Evolutionary conservation across 2,113 vertebrate genomes (phyloP), one percentile per base, ranked within the genome.

Genomic region (Syngnathoides biaculeatus): DNA sequence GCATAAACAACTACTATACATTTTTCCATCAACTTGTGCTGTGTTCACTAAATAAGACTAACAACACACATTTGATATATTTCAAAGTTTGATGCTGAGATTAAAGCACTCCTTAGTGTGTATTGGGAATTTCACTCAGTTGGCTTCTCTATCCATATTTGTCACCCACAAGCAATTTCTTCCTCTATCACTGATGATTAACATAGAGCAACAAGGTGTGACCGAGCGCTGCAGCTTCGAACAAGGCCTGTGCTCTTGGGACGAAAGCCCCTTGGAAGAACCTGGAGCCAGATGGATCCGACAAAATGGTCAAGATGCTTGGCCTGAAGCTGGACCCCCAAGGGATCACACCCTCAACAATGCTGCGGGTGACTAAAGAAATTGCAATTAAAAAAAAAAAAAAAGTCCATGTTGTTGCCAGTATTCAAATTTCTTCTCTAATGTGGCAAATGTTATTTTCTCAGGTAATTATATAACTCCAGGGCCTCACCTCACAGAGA

Each of bases 321-420:
- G 85, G 86, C 82, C 89, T 1, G 1, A 43, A 0, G 20, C 40
- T 0, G 87, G 89, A 4, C 91, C 92, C 8, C 86, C 84, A 1
- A 82, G 89, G 55, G 92, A 93, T 68, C 91, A 93, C 84, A 92
- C 91, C 38, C 66, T 71, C 8, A 92, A 91, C 82, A 86, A 80
- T 22, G 90, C 74, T 57, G 87, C 90, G 75, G 92, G 92, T 92
- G 26, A 57, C 2, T 19, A 70, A 38, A 52, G 27, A 58, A 35
- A 14, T 22, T 14, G 35, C 7, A 2, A 20, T 24, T 7, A 15
- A 48, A 53, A 53, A 53, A 53, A 53, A 45, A 19, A 19, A 15
- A 0, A 7, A 10, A 9, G 3, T 6, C 27, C 10, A 15, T 57
- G 7, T 14, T 27, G 13, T 53, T 5, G n/a, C 8, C 26, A 17